Percentiles rank a stretch among this genome's conserved stretches.
Conservation (phyloP, 2,797 vertebrate genomes). For the Rhynchotus rufescens region DNA sequence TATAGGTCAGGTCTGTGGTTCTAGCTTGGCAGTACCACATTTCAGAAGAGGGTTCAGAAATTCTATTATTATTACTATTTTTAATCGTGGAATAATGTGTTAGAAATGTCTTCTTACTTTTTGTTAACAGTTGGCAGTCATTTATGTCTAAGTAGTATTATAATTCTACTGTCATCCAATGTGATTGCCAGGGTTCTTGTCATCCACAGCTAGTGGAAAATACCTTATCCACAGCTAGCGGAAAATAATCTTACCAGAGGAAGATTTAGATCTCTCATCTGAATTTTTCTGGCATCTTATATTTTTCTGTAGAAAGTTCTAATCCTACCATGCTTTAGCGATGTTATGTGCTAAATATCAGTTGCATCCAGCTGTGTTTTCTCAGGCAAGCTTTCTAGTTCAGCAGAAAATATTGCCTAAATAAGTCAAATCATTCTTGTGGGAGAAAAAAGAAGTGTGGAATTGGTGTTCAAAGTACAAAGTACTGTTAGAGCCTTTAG, state of each 20-base stretch:
- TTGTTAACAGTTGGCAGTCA: background rate
- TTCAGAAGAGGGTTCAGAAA: background rate
- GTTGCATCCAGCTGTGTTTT: constrained; percentile 58
- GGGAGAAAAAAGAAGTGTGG: background rate
- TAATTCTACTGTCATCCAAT: background rate
- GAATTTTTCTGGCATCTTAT: constrained; percentile 8
- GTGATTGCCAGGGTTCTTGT: background rate
- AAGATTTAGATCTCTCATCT: background rate
- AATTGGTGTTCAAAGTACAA: background rate
- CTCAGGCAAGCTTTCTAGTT: constrained; percentile 31
- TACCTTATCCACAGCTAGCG: background rate
- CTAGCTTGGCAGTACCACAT: background rate
- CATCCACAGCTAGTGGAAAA: background rate
- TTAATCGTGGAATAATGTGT: background rate
- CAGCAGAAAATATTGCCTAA: constrained; percentile 45
- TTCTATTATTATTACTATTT: background rate
- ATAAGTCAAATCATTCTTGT: constrained; percentile 39
- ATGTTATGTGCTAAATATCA: constrained; percentile 2
- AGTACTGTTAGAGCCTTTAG: constrained; percentile 41
- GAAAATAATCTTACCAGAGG: background rate
- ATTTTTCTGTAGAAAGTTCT: background rate
- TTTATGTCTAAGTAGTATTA: background rate
- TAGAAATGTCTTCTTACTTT: background rate
- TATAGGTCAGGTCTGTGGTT: background rate
- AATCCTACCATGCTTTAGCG: background rate